A percentile compares a stretch with the other conserved stretches of the same genome.
These are phyloP conservation scores for Solea senegalensis DNA, from an alignment of 2,113 vertebrate species.

Conservation along the genomic window DNA sequence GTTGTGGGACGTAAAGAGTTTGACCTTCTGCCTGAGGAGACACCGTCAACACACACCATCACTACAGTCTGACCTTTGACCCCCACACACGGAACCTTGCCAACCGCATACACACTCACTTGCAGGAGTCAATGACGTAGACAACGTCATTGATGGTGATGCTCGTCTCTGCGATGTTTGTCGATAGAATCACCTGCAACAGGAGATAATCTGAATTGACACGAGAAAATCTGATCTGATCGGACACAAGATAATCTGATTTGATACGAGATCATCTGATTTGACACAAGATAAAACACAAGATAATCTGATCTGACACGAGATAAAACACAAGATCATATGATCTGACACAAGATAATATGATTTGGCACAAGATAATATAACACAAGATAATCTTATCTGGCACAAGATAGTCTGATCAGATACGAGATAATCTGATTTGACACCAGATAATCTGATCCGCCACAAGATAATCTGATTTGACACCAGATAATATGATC, in stretches of 20 bases:
- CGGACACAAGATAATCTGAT: background rate
- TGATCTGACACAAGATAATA: no score
- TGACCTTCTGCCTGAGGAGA: conserved; percentile 90
- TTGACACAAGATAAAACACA: no score
- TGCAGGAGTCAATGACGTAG: conserved; percentile 98
- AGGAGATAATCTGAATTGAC: no score
- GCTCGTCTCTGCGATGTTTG: conserved; percentile 96
- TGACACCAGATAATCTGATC: no score
- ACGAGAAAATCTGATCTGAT: background rate
- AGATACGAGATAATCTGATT: no score
- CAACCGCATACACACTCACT: conserved; percentile 79
- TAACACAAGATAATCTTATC: no score
- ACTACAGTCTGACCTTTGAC: background rate
- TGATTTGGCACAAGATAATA: no score
- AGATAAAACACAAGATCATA: no score
- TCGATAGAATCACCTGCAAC: conserved; percentile 93
- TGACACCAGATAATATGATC: no score
- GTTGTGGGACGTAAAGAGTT: conserved; percentile 96
- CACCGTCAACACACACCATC: background rate
- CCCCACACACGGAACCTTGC: background rate
- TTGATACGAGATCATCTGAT: no score
- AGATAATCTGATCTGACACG: no score
- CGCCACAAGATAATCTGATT: no score
- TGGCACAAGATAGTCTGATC: background rate
- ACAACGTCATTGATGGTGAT: conserved; percentile 98